Conservation (phyloP, 2,888 invertebrate genomes). For the Lasioglossum malachurum region DNA sequence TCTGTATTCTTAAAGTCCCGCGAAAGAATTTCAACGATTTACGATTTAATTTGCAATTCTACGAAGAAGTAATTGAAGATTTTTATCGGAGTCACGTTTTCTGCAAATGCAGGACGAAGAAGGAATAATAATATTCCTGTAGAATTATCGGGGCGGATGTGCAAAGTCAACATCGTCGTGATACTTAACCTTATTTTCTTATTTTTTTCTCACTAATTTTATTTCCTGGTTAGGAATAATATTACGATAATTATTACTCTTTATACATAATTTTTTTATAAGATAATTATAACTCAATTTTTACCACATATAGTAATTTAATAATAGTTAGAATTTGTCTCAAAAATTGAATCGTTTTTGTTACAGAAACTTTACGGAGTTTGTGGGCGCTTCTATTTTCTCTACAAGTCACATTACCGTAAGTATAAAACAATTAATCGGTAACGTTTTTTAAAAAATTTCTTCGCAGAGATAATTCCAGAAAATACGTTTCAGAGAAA, state of each 20-base stretch:
- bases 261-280: no score
- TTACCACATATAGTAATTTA: not conserved
- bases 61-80: slow-evolving; percentile 3
- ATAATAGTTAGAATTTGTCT: not conserved
- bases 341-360: not conserved
- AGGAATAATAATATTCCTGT: not conserved
- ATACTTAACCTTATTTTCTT: not conserved
- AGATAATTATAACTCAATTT: no score
- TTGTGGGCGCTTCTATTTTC: not conserved
- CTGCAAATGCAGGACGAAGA: not conserved
- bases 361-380: slow-evolving; percentile 2
- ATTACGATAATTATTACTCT: not conserved
- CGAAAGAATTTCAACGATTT: not conserved
- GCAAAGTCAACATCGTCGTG: not conserved
- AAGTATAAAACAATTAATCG: not conserved
- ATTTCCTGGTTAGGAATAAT: not conserved
- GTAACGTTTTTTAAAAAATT: not conserved
- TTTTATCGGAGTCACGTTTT: slow-evolving; percentile 2
- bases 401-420: not conserved
- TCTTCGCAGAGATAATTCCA: not conserved
- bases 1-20: not conserved
- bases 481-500: not conserved
- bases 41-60: slow-evolving; percentile 7
- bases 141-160: not conserved
- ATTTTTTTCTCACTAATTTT: not conserved